Conservation (phyloP, 2,888 invertebrate genomes). For the Apoda limacodes region DNA sequence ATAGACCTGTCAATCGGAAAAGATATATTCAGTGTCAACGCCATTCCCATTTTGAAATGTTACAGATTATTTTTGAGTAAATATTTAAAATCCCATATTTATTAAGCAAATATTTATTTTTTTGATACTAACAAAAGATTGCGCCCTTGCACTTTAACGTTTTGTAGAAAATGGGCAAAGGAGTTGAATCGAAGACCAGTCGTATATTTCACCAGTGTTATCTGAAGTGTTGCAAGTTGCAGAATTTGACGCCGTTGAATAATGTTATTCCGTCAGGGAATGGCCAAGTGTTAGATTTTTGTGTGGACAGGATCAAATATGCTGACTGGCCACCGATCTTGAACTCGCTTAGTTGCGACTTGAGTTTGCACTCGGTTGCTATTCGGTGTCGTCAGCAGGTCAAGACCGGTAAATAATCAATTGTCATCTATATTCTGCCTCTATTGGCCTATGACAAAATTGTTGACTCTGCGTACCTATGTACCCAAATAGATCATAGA, state of each 20-base stretch:
- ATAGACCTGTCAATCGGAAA: too few species aligned
- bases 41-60: too few species aligned
- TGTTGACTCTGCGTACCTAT: too few species aligned
- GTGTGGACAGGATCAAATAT: constrained; percentile 79
- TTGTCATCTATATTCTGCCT: too few species aligned
- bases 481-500: too few species aligned
- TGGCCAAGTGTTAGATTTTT: constrained; percentile 73
- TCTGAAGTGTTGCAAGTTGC: constrained; percentile 60
- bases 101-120: constrained; percentile 30
- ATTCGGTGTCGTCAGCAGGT: constrained; percentile 72
- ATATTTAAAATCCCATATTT: too few species aligned
- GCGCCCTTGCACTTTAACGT: too few species aligned
- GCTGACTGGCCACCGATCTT: constrained; percentile 82
- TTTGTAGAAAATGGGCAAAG: too few species aligned
- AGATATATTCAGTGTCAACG: too few species aligned
- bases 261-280: constrained; percentile 52
- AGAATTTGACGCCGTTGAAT: constrained; percentile 53
- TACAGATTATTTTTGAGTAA: too few species aligned
- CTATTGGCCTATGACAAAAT: constrained; percentile 6
- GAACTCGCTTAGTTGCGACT: constrained; percentile 78
- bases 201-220: constrained; percentile 63
- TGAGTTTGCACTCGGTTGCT: constrained; percentile 75
- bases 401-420: constrained; percentile 50
- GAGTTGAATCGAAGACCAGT: constrained; percentile 46
- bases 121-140: too few species aligned